Evolutionary conservation across 2,888 invertebrate species (phyloP), one percentile per base, ranked within the genome.

Genomic region (Hydraecia micacea): DNA sequence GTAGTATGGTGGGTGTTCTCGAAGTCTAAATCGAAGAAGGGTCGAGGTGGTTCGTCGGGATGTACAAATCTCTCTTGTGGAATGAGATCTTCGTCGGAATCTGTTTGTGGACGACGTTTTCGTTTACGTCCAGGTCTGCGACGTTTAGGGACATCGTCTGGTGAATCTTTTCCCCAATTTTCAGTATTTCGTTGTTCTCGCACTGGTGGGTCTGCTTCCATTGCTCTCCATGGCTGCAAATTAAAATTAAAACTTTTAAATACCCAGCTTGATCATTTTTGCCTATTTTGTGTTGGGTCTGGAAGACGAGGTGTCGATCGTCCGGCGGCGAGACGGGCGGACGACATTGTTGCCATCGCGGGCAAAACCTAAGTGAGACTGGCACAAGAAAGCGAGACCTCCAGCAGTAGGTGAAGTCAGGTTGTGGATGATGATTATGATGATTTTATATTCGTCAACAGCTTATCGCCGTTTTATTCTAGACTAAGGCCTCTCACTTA

Each of bases 31-130:
- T 93, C 92, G 58, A 91, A 88, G 49, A 91, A 91, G 0, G 91
- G 88, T 74, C 88, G 89, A 11, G 84, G 80, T 55, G 90, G 88
- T 83, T 93, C 92, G 66, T 94, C 93, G 18, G 90, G 87, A 76
- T 91, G 90, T 52, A 88, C 77, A 39, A 88, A 90, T 86, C 90
- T 90, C 73, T 94, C 94, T 80, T 91, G 90, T 39, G 91, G 87
- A 67, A 88, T 87, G 15, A 90, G 83, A 55, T 93, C 93, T 70
- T 93, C 94, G 32, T 87, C 84, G 15, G 91, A 83, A 8, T 85
- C 77, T 46, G 91, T 86, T 75, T 96, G 96, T n/a, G 97, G 98
- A 68, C 97, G 96, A 77, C 97, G 96, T 93, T 97, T 98, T 77
- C 98, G 96, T 94, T 98, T 98, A 21, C 97, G 96, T 4, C 94